These are phyloP conservation scores for Clarias platycephalus DNA, from an alignment of 2,797 vertebrate genomes.

Conservation along the genomic window DNA sequence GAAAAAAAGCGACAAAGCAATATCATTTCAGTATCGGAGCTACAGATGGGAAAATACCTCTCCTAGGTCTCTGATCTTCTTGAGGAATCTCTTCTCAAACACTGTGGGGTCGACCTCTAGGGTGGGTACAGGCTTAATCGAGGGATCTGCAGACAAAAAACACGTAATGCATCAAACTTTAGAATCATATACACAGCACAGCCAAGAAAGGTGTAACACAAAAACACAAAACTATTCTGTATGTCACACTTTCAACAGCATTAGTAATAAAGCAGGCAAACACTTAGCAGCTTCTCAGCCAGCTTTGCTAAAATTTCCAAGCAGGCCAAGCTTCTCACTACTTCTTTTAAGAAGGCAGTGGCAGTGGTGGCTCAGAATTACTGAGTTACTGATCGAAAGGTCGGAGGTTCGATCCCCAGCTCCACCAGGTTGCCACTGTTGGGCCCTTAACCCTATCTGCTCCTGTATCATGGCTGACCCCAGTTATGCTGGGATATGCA, in stretches of 20 bases:
- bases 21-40: not conserved
- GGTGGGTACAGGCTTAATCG: constrained; percentile 78
- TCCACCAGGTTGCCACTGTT: too few species aligned
- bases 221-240: not conserved
- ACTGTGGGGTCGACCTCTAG: constrained; percentile 88
- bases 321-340: not conserved
- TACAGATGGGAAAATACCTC: constrained; percentile 73
- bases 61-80: constrained; percentile 86
- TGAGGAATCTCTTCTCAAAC: constrained; percentile 94
- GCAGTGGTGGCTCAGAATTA: too few species aligned
- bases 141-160: constrained; percentile 73
- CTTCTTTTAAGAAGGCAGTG: not conserved
- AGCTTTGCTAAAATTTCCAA: not conserved
- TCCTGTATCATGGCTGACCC: too few species aligned
- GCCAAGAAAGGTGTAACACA: not conserved
- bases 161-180: not conserved
- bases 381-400: too few species aligned
- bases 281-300: not conserved
- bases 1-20: not conserved
- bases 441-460: too few species aligned
- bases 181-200: not conserved
- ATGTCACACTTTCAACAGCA: not conserved
- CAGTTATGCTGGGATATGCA: too few species aligned
- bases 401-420: too few species aligned
- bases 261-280: not conserved